phyloP scores from a whole-genome alignment of 92 coral and sea anemone species.

The Zoanthus sansibaricus region DNA sequence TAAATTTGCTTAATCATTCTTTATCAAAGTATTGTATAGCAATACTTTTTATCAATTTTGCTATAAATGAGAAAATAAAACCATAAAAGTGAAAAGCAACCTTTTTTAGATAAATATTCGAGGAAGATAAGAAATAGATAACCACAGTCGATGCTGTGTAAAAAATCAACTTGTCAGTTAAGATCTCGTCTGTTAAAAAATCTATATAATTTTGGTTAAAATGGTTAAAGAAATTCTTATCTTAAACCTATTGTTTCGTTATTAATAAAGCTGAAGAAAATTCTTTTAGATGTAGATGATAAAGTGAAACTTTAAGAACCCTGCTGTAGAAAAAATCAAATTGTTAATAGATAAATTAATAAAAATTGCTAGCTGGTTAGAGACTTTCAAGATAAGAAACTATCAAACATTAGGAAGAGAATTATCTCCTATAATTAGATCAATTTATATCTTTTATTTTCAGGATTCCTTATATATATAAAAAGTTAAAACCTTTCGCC shows the following conservation, averaged over 20 bases:
- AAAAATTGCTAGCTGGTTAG: not conserved
- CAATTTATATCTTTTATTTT: not conserved
- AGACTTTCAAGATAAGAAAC: not conserved
- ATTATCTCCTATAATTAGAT: not conserved
- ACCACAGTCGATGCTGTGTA: not conserved
- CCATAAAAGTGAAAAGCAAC: not conserved
- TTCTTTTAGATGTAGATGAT: not conserved
- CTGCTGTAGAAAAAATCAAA: not conserved
- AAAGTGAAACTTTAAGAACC: not conserved
- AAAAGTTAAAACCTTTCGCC: not conserved
- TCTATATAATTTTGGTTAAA: not conserved
- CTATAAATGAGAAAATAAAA: constrained; percentile 27
- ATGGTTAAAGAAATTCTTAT: not conserved
- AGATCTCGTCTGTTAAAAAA: not conserved
- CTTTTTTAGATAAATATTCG: constrained; percentile 13
- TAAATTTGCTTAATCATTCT: constrained; percentile 5
- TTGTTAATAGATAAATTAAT: not conserved
- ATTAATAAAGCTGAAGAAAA: not conserved
- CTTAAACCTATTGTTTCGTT: not conserved
- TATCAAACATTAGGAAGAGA: not conserved
- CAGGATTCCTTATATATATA: not conserved
- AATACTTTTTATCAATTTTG: constrained; percentile 16
- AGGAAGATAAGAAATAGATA: not conserved
- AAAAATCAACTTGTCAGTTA: not conserved
- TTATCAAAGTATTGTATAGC: constrained; percentile 4